Evolutionary conservation across 2,888 invertebrate species (phyloP).

Genomic region (Aphodius granarius): DNA sequence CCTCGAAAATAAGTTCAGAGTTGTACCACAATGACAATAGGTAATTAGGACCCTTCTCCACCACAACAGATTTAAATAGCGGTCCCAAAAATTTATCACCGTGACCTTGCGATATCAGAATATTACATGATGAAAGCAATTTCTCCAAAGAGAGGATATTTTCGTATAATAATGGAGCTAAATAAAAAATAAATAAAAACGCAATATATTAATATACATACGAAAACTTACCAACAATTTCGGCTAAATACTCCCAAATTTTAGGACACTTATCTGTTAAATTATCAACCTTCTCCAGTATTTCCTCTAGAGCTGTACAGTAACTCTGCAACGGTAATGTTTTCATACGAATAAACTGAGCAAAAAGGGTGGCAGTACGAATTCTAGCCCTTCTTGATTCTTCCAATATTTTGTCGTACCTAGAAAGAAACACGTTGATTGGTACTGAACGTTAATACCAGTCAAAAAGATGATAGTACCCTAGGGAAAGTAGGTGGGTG

Average conservation of each 20-base stretch:
- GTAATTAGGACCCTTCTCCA: background rate
- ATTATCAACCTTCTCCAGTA: background rate
- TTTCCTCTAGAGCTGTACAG: background rate
- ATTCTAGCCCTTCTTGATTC: background rate
- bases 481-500: background rate
- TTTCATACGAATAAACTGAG: background rate
- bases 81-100: background rate
- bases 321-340: background rate
- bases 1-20: conserved; percentile 57
- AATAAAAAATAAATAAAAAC: conserved; percentile 28
- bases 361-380: background rate
- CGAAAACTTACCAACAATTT: background rate
- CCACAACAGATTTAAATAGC: background rate
- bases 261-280: background rate
- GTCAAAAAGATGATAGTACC: too few relatives aligned
- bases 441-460: background rate
- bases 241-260: background rate
- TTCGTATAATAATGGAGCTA: background rate
- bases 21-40: conserved; percentile 49
- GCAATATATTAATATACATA: background rate
- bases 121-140: background rate
- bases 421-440: conserved; percentile 25
- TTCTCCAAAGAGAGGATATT: background rate
- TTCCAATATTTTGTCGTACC: conserved; percentile 30
- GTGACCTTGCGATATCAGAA: background rate